Evolutionary conservation across 92 coral and sea anemone species (phyloP), one percentile per base, ranked within the genome.

Genomic region (Parazoanthus atlanticus): DNA sequence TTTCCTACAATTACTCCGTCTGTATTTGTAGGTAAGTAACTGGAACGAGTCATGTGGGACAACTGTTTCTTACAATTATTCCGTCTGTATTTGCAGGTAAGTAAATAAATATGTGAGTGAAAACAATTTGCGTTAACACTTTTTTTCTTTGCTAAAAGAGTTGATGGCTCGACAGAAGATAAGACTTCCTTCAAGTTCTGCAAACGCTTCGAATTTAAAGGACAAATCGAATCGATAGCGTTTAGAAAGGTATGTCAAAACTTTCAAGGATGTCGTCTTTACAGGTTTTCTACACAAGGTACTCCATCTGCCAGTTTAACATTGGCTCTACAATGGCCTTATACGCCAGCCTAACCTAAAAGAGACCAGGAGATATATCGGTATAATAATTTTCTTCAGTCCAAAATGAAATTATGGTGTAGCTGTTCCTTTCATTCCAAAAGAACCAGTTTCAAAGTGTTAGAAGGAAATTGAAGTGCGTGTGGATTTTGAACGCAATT

Each of bases 191-290:
- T 56, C 79, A 85, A 86, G 80, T 66, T 89, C 3, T 74, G 69
- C 38, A 92, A 90, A 78, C 92, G 88, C 76, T 47, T 92, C 19
- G 52, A 61, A 33, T 92, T 86, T 82, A 87, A 82, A 74, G 94
- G 94, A 40, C 94, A 92, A 90, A 88, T 92, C n/a, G 94, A 92
- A 85, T 91, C 91, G 10, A 89, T 92, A 32, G 33, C 92, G 73
- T 92, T 85, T 80, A 75, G 83, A 86, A 89, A 90, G 92, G 94
- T 92, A 43, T 75, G 40, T 21, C 26, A 61, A 61, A 15, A 61
- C 26, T 7, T 61, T 21, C 69, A 61, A 56, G 5, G 3, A 56
- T 56, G 66, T 2, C 66, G 23, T 46, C 6, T 17, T 56, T 16
- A 5, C 8, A 61, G 28, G 69, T 2, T 61, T 61, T 25, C 26